Conservation (phyloP, 2,888 invertebrate genomes). For the Apomyelois bistriatella region DNA sequence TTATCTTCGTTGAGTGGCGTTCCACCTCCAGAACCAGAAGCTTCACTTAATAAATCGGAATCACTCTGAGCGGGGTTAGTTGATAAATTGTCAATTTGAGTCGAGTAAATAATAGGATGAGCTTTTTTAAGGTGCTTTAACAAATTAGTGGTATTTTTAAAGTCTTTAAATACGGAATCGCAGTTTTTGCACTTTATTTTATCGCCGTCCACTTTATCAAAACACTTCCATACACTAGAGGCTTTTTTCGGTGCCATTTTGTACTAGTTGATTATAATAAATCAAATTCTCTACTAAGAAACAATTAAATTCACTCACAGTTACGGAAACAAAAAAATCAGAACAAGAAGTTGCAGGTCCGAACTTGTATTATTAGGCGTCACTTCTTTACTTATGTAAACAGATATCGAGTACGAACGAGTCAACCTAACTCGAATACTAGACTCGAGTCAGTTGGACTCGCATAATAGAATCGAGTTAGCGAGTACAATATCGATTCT, state of each 20-base stretch:
- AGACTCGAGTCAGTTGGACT: constrained; percentile 14
- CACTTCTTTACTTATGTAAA: constrained; percentile 10
- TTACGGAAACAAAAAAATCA: background rate
- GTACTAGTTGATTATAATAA: constrained; percentile 7
- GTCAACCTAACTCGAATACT: constrained; percentile 14
- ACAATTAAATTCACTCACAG: background rate
- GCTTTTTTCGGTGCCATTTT: constrained; percentile 13
- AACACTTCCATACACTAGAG: constrained; percentile 13
- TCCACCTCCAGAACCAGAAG: constrained; percentile 16
- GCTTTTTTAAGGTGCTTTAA: constrained; percentile 1
- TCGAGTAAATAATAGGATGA: constrained; percentile 8
- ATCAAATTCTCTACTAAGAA: constrained; percentile 10
- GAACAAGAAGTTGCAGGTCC: constrained; percentile 1
- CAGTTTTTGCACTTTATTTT: constrained; percentile 16
- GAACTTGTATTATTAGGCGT: constrained; percentile 9
- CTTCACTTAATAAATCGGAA: constrained; percentile 16
- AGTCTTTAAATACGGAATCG: background rate
- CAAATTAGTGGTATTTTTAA: constrained; percentile 2
- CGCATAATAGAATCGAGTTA: constrained; percentile 12
- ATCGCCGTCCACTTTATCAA: constrained; percentile 15
- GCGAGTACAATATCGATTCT: constrained; percentile 14
- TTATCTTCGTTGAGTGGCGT: constrained; percentile 16
- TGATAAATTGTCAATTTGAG: background rate
- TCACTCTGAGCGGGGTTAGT: constrained; percentile 15
- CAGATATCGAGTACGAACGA: constrained; percentile 9